Evolutionary conservation across 2,888 invertebrate species (phyloP).

Genomic region (Amorpha juglandis): DNA sequence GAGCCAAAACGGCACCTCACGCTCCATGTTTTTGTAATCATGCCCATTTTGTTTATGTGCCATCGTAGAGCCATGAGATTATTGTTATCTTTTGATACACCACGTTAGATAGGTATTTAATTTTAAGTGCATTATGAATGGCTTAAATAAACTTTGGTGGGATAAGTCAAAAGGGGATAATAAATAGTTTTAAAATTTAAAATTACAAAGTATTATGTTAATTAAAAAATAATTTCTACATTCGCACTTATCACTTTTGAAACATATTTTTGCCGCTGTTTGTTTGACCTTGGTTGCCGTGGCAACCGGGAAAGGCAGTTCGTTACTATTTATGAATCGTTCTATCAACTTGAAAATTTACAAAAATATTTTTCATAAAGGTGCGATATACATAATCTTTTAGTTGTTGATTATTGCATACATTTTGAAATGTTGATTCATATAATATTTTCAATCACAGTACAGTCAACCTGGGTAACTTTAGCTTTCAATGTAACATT

Average conservation of each 20-base stretch:
- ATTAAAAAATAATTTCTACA: constrained; percentile 46
- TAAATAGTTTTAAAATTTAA: constrained; percentile 20
- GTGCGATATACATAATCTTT: too few species aligned
- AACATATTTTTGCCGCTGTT: constrained; percentile 77
- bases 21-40: constrained; percentile 60
- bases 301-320: constrained; percentile 39
- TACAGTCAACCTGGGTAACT: too few species aligned
- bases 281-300: constrained; percentile 82
- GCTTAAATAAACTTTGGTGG: constrained; percentile 12
- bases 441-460: too few species aligned
- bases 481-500: too few species aligned
- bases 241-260: constrained; percentile 77
- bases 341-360: too few species aligned
- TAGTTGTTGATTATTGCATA: too few species aligned
- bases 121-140: background rate
- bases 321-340: too few species aligned
- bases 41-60: constrained; percentile 67
- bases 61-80: constrained; percentile 73
- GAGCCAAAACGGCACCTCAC: constrained; percentile 70
- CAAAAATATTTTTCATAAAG: too few species aligned
- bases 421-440: too few species aligned
- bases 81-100: constrained; percentile 38
- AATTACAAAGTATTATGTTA: constrained; percentile 35
- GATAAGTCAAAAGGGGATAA: constrained; percentile 6
- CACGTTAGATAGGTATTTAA: constrained; percentile 13